These are phyloP conservation scores for Cyanoramphus novaezelandiae DNA, from an alignment of 2,113 vertebrate species.

Conservation along the genomic window DNA sequence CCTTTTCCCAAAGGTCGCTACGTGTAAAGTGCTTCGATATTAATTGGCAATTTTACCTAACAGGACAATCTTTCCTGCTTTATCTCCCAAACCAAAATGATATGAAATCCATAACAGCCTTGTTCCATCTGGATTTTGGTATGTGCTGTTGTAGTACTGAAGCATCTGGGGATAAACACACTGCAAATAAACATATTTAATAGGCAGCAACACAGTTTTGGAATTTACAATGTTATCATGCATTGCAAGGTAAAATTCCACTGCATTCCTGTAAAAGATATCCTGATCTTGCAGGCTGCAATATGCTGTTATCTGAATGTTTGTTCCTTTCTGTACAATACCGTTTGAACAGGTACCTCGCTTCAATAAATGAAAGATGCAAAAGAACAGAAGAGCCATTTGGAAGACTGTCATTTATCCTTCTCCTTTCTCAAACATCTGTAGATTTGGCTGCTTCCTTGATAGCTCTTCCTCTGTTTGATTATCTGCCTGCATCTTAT, in stretches of 20 bases:
- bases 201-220: not conserved
- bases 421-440: not conserved
- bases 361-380: not conserved
- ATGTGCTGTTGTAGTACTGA: not conserved
- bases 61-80: not conserved
- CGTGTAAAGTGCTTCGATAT: not conserved
- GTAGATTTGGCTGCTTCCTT: not conserved
- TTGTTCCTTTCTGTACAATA: not conserved
- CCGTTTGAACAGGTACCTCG: not conserved
- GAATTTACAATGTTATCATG: not conserved
- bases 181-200: not conserved
- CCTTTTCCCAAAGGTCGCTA: not conserved
- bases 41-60: constrained; percentile 1
- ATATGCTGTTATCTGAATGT: not conserved
- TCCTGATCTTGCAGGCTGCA: not conserved
- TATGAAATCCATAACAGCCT: not conserved
- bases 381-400: not conserved
- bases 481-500: not conserved
- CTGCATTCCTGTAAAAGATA: not conserved
- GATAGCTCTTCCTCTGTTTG: not conserved
- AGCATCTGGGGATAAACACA: not conserved
- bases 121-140: not conserved
- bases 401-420: not conserved
- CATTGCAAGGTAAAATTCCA: not conserved
- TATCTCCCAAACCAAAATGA: not conserved